Evolutionary conservation across 1,140 invertebrate genomes (phyloP), one percentile per base, ranked within the genome.

Genomic region (Hermatobates lingyangjiaoensis): DNA sequence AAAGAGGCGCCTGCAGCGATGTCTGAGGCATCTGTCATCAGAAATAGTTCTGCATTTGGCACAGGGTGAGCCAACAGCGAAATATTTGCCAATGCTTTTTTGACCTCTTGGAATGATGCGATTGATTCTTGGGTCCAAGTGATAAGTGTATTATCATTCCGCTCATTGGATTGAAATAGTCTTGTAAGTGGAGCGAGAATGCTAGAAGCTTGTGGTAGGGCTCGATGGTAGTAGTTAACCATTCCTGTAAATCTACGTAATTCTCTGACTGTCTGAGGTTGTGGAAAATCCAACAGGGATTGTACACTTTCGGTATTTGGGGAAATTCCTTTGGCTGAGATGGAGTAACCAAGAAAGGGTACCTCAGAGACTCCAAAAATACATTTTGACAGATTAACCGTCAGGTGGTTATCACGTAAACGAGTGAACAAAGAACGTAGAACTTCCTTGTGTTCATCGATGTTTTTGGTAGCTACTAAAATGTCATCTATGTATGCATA

Each of bases 401-500:
- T 27, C 1, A 55, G 14, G 15, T 51, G 46, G 34, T 38, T 25
- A 12, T 34, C 23, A 14, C 23, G 1, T 1, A 50, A 40, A 1
- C 55, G 38, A 34, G 24, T 7, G 5, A 56, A 53, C 1, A 56
- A 21, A 24, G 23, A 4, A 3, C 12, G 1, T 4, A 47, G 18
- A 21, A 55, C 47, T 3, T 14, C 0, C 3, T 15, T 3, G 49
- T 68, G 65, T 53, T 65, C 52, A 4, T 60, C 53, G 15, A 53
- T 48, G 14, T 21, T 46, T 27, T 48, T 52, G 0, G 61, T 66
- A 42, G 59, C 68, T 3, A 75, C 57, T 1, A 74, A 59, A 27
- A 78, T 64, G 56, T 76, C 74, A 55, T 76, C 73, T 0, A 76
- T 48, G 55, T 71, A 76, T 0, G 63, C 57, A 42, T 63, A 57